Conservation (phyloP, 92 coral and sea anemone species). For the Porites divaricata region DNA sequence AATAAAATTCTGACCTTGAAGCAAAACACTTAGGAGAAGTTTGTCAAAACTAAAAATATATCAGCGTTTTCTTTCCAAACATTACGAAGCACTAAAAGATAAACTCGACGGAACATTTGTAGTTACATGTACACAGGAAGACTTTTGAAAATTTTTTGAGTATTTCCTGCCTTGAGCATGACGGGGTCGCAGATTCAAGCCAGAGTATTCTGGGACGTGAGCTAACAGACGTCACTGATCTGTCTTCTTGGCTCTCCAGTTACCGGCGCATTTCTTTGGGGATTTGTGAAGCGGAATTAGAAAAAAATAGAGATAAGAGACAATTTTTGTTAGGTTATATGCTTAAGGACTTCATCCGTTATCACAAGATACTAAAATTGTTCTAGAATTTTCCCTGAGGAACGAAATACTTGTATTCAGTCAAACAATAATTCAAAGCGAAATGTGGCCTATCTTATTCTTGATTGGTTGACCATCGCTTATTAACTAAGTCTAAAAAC, state of each 20-base stretch:
- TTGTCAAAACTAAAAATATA: background rate
- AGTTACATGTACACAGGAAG: background rate
- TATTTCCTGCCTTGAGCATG: constrained; percentile 36
- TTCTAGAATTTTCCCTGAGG: background rate
- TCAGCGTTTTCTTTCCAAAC: background rate
- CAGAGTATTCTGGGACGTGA: background rate
- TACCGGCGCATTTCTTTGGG: background rate
- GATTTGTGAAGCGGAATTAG: background rate
- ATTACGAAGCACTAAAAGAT: background rate
- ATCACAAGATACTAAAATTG: background rate
- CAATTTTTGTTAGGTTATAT: background rate
- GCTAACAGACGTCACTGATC: background rate
- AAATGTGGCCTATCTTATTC: too few species aligned
- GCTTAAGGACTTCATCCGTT: background rate
- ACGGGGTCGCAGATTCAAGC: background rate
- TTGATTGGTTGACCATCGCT: too few species aligned
- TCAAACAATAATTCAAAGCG: too few species aligned
- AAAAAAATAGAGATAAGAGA: background rate
- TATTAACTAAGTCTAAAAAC: too few species aligned
- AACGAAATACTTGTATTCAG: too few species aligned
- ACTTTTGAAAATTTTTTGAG: constrained; percentile 4
- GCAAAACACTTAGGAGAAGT: background rate
- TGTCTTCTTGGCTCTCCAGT: background rate
- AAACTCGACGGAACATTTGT: background rate
- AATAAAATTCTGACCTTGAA: constrained; percentile 4